Conservation (phyloP, 2,797 vertebrate genomes). For the Argentina silus region DNA sequence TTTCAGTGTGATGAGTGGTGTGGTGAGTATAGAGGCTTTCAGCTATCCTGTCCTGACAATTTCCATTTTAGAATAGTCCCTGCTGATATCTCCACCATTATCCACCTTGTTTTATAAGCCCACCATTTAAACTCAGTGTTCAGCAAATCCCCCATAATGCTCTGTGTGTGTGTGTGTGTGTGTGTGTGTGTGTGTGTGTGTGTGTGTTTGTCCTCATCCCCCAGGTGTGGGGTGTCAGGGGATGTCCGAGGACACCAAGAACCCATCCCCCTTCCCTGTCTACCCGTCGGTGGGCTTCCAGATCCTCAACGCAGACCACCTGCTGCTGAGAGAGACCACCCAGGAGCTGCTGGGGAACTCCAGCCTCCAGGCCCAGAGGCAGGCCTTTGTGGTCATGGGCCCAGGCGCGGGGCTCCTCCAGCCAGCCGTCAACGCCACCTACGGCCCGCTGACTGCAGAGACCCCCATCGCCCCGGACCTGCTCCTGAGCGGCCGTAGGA, state of each 20-base stretch:
- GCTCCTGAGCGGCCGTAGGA: constrained; percentile 75
- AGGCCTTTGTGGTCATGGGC: constrained; percentile 87
- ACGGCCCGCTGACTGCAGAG: constrained; percentile 84
- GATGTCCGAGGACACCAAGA: constrained; percentile 74
- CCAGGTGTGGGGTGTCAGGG: constrained; percentile 83
- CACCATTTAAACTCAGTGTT: neutral
- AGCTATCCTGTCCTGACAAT: neutral
- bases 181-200: no score
- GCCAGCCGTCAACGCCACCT: constrained; percentile 85
- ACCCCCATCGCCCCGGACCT: constrained; percentile 82
- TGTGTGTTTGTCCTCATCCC: constrained; percentile 6
- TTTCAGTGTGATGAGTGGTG: neutral
- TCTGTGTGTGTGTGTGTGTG: no score
- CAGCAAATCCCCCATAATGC: no score
- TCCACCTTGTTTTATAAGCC: neutral
- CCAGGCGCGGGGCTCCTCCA: constrained; percentile 61
- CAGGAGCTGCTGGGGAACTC: constrained; percentile 83
- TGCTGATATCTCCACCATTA: neutral
- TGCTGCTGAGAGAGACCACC: constrained; percentile 86
- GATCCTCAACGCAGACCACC: constrained; percentile 84
- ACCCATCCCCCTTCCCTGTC: constrained; percentile 77
- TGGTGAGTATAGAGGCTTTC: neutral
- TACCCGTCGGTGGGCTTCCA: constrained; percentile 85
- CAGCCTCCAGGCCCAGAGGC: constrained; percentile 82
- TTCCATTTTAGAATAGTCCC: neutral